Conservation (phyloP, 2,113 vertebrate genomes). For the Corythornis vintsioides region DNA sequence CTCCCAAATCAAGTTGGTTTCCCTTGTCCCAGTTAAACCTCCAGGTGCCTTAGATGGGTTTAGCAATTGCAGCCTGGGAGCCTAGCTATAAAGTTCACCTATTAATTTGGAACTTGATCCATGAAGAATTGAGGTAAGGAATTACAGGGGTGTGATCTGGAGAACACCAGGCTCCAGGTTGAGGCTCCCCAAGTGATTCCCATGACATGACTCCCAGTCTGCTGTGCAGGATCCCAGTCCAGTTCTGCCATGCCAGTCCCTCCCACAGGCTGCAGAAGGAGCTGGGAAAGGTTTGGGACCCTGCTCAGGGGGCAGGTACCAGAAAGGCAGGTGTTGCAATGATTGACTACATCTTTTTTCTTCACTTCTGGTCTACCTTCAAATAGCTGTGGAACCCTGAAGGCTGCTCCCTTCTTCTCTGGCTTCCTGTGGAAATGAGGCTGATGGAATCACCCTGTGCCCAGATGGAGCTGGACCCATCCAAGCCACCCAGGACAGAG, state of each 20-base stretch:
- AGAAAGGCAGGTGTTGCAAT: neutral
- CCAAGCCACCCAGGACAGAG: neutral
- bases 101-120: neutral
- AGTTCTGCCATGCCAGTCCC: neutral
- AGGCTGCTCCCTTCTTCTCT: neutral
- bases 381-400: neutral
- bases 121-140: neutral
- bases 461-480: neutral
- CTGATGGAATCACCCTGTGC: neutral
- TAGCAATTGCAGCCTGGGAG: neutral
- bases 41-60: neutral
- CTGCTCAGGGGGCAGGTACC: neutral
- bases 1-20: neutral
- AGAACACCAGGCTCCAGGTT: neutral
- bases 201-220: neutral
- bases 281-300: neutral
- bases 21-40: neutral
- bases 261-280: neutral
- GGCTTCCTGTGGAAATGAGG: neutral
- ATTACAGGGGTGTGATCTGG: neutral
- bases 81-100: neutral
- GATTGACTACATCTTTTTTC: neutral
- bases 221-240: neutral
- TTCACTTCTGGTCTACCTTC: neutral
- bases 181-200: accelerated